These are phyloP conservation scores for Muraenolepis orangiensis DNA, from an alignment of 2,797 vertebrate genomes.

Conservation along the genomic window DNA sequence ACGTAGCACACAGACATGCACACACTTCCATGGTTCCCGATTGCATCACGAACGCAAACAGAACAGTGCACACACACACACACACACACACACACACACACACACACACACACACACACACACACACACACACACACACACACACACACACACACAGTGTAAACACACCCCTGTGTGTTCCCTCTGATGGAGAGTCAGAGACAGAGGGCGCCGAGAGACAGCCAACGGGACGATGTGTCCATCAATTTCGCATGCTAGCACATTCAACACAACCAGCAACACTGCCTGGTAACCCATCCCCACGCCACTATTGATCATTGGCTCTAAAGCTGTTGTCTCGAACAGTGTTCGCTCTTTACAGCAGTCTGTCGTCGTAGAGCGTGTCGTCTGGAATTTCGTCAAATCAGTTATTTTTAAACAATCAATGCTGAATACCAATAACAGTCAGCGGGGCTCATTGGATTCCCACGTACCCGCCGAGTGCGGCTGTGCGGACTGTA, in stretches of 20 bases:
- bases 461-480: too few relatives aligned
- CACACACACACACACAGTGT: conserved; percentile 12
- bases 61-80: neutral
- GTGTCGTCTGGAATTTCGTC: too few relatives aligned
- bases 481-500: neutral
- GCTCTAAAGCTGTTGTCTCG: too few relatives aligned
- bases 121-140: neutral
- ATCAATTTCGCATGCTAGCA: neutral
- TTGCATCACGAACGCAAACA: neutral
- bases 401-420: too few relatives aligned
- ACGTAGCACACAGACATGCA: neutral
- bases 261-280: too few relatives aligned
- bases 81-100: neutral
- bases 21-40: neutral
- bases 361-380: too few relatives aligned
- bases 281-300: too few relatives aligned
- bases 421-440: too few relatives aligned
- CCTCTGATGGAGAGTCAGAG: neutral
- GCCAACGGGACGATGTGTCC: neutral
- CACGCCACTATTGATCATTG: too few relatives aligned
- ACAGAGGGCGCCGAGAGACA: neutral
- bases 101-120: conserved; percentile 8
- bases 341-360: too few relatives aligned
- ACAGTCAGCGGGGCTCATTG: too few relatives aligned
- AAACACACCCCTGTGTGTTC: neutral